Percentiles rank a stretch among this genome's conserved stretches.
These are phyloP conservation scores for Raja brachyura DNA, from an alignment of 2,113 vertebrate genomes.

Conservation along the genomic window DNA sequence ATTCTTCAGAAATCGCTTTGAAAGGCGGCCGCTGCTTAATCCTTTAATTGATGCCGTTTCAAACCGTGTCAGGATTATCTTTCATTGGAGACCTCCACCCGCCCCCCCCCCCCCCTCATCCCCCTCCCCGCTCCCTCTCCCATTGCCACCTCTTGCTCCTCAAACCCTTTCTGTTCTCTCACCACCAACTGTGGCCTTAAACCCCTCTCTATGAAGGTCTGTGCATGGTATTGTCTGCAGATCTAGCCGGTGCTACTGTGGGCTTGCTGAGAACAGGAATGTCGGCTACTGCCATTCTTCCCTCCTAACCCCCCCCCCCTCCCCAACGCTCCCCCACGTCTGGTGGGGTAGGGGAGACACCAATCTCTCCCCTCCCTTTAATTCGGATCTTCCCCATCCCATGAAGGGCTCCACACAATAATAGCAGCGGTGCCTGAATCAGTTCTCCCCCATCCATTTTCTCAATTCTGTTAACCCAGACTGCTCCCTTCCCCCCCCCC, in stretches of 20 bases:
- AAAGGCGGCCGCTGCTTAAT: constrained; percentile 7
- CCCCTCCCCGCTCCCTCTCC: not conserved
- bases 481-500: no score
- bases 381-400: not conserved
- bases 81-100: not conserved
- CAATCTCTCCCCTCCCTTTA: no score
- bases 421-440: no score
- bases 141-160: not conserved
- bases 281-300: not conserved
- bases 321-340: no score
- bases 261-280: not conserved
- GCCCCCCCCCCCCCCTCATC: not conserved
- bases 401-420: not conserved
- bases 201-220: not conserved
- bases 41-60: not conserved
- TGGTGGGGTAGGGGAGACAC: not conserved
- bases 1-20: constrained; percentile 11
- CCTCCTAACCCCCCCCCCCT: no score
- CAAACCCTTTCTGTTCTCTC: not conserved
- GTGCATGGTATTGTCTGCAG: not conserved
- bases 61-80: constrained; percentile 1
- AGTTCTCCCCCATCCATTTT: no score
- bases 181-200: constrained; percentile 1
- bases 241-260: not conserved
- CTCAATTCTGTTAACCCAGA: no score